These are phyloP conservation scores for Macroramphosus scolopax DNA, from an alignment of 2,797 vertebrate genomes.

Conservation along the genomic window DNA sequence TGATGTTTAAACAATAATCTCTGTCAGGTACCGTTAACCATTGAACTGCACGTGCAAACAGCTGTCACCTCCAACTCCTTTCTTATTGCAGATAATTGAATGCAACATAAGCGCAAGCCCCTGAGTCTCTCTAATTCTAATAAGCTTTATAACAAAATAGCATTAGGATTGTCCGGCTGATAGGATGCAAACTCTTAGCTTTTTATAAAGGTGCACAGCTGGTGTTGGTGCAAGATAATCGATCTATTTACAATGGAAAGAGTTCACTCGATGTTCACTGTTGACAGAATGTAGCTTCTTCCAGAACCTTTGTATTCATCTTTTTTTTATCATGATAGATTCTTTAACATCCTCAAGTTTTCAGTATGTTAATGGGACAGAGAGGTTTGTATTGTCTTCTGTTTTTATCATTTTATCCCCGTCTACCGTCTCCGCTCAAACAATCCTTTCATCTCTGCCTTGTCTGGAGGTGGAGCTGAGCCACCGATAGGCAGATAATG, in stretches of 20 bases:
- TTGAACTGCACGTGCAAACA: neutral
- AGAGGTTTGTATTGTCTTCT: conserved; percentile 9
- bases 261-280: conserved; percentile 2
- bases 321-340: neutral
- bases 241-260: conserved; percentile 2
- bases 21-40: too few species aligned
- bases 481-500: conserved; percentile 52
- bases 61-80: conserved; percentile 22
- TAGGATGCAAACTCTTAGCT: conserved; percentile 30
- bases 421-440: conserved; percentile 7
- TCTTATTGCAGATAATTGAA: conserved; percentile 31
- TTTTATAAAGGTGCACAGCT: neutral
- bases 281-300: neutral
- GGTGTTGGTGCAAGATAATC: conserved; percentile 3
- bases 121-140: conserved; percentile 30
- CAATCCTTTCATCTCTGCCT: conserved; percentile 32
- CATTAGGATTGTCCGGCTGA: conserved; percentile 36
- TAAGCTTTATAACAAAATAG: conserved; percentile 37
- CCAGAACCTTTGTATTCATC: neutral
- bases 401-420: conserved; percentile 1
- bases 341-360: neutral
- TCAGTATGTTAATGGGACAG: neutral
- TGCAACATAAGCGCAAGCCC: conserved; percentile 24
- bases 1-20: neutral
- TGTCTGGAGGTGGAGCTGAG: conserved; percentile 43